phyloP scores from a whole-genome alignment of 2,888 invertebrate species.

The Hesperia comma region DNA sequence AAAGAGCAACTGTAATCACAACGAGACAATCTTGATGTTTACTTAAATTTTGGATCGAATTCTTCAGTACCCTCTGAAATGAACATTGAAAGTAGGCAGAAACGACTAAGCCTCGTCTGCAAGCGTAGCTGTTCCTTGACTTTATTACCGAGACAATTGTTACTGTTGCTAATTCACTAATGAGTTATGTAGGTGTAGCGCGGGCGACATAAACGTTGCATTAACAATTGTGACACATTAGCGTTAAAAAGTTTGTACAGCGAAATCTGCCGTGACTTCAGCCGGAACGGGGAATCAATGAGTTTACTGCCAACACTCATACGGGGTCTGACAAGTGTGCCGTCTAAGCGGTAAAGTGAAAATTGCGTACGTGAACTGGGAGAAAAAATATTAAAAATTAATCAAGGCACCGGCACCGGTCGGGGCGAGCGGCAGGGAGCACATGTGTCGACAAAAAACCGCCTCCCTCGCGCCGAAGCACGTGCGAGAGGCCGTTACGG shows the following conservation, averaged over 20 bases:
- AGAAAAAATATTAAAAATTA: slow-evolving; percentile 84
- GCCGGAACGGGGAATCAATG: slow-evolving; percentile 55
- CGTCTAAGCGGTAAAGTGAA: slow-evolving; percentile 76
- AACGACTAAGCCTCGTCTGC: slow-evolving; percentile 52
- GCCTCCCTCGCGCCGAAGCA: slow-evolving; percentile 72
- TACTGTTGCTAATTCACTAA: slow-evolving; percentile 80
- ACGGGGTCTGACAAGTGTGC: slow-evolving; percentile 49
- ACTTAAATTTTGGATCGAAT: not conserved
- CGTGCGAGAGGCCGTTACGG: slow-evolving; percentile 80
- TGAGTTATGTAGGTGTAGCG: slow-evolving; percentile 82
- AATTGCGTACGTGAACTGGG: slow-evolving; percentile 83
- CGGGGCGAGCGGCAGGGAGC: slow-evolving; percentile 61
- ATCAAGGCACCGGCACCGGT: slow-evolving; percentile 68
- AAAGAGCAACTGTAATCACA: not conserved
- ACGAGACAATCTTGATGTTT: not conserved
- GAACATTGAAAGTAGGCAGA: slow-evolving; percentile 5
- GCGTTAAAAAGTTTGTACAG: slow-evolving; percentile 58
- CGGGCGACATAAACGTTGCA: slow-evolving; percentile 77
- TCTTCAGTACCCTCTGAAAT: not conserved
- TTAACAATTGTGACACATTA: slow-evolving; percentile 67
- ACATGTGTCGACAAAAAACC: slow-evolving; percentile 83
- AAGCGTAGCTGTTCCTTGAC: slow-evolving; percentile 58
- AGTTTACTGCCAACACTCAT: slow-evolving; percentile 52
- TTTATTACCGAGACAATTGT: slow-evolving; percentile 79
- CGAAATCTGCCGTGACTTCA: slow-evolving; percentile 49